phyloP scores from a whole-genome alignment of 2,113 vertebrate genomes.

The Alethe castanea region DNA sequence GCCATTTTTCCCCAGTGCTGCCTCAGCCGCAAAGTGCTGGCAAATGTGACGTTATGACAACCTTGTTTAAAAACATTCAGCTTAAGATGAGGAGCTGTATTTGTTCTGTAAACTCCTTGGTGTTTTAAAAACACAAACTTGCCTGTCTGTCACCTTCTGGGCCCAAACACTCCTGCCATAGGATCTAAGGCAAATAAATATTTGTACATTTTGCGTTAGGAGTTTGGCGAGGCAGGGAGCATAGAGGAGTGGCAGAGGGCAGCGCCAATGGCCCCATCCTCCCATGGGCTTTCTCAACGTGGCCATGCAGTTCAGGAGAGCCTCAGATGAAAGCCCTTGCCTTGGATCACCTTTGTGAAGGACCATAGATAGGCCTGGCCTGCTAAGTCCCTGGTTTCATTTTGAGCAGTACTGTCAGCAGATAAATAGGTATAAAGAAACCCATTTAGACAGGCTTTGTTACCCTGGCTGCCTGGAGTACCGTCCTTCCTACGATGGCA shows the following conservation, averaged over 20 bases:
- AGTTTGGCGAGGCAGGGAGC: rapidly evolving
- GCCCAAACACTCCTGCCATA: neutral
- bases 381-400: neutral
- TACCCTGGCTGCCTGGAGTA: neutral
- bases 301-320: neutral
- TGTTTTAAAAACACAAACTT: slow-evolving; percentile 49
- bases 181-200: slow-evolving; percentile 51
- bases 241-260: neutral
- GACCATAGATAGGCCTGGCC: neutral
- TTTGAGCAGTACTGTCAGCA: neutral
- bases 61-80: slow-evolving; percentile 25
- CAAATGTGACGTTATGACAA: slow-evolving; percentile 29
- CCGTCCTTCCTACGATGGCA: neutral
- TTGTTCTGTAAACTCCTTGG: slow-evolving; percentile 1
- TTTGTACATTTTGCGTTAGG: slow-evolving; percentile 10
- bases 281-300: rapidly evolving
- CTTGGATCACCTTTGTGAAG: neutral
- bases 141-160: slow-evolving; percentile 14
- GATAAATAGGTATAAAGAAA: slow-evolving; percentile 1
- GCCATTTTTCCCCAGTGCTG: neutral
- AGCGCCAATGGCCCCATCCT: neutral
- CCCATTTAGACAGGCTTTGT: neutral
- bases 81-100: slow-evolving; percentile 12
- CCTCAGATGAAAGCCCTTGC: neutral
- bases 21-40: neutral